phyloP scores from a whole-genome alignment of 2,888 invertebrate species.

The Erebia ligea region DNA sequence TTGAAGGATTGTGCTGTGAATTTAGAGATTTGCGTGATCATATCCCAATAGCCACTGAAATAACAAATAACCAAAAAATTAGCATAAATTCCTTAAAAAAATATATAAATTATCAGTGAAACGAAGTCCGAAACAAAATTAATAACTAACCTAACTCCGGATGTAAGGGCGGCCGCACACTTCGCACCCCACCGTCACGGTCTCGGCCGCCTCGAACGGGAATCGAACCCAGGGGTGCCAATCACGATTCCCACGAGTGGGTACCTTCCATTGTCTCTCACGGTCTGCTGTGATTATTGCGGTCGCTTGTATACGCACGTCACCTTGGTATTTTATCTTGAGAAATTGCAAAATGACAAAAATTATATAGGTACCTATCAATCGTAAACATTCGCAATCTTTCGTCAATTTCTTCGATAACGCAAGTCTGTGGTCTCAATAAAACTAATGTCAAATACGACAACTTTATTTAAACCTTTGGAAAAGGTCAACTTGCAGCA shows the following conservation, averaged over 20 bases:
- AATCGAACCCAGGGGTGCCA: conserved; percentile 69
- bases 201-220: conserved; percentile 55
- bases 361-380: not conserved
- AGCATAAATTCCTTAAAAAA: not conserved
- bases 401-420: too few species aligned
- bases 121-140: conserved; percentile 39
- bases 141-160: conserved; percentile 65
- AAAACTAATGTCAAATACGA: too few species aligned
- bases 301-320: conserved; percentile 46
- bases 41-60: too few species aligned
- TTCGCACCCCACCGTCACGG: conserved; percentile 79
- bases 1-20: too few species aligned
- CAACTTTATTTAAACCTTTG: too few species aligned
- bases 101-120: not conserved
- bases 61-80: too few species aligned
- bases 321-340: conserved; percentile 10
- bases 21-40: too few species aligned
- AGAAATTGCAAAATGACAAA: conserved; percentile 3
- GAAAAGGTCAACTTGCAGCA: too few species aligned
- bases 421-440: too few species aligned
- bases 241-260: conserved; percentile 76
- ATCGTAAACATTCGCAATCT: too few species aligned
- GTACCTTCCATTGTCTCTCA: conserved; percentile 68
- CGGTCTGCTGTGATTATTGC: conserved; percentile 74
- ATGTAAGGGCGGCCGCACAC: conserved; percentile 60